Base-by-base conservation (phyloP, 2,888 invertebrate species). In the Meiosimyza decipiens region DNA sequence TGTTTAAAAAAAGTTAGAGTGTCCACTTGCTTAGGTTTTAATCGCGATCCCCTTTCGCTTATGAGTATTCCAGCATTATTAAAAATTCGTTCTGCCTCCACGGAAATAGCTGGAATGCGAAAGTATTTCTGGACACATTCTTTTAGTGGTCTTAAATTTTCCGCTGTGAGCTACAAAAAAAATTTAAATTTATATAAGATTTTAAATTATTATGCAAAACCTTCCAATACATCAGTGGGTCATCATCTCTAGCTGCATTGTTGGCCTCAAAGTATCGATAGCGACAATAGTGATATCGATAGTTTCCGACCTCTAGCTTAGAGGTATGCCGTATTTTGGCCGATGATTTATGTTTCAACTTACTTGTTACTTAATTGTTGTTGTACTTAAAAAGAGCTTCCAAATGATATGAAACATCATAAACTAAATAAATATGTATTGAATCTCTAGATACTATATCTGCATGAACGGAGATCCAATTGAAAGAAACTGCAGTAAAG, bases 391-490 rank as follows among this genome's bases (percentile, higher is more conserved):
- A 4, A 28, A 28, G 28, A 28, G 28, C 28, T 28, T 28, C 4
- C 3, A 28, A 28, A 28, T 28, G 3, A 28, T 28, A 28, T 28
- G 4, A 3, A 28, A 28, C 13, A 33, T 28, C 13, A 60, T 40
- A 50, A 28, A 28, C 28, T 28, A 28, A 28, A 11, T 16, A 52
- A n/a, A 52, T 40, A 15, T 3, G 1, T 55, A 33, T 55, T 28
- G 5, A 49, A 16, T 70, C 3, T 60, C 63, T 33, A 80, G 80
- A 22, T 80, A 79, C 63, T 80, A 72, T n/a, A 75, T 82, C 57
- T 82, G 81, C 52, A 75, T 78, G 70, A 73, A 71, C 28, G 80
- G 80, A 11, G 18, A 54, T 2, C 71, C 79, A n/a, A 64, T 71
- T 33, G 15, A n/a, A 28, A 69, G 72, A 16, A 51, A 62, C 1